Evolutionary conservation across 2,888 invertebrate genomes (phyloP), one percentile per base, ranked within the genome.

Genomic region (Drosophila paracracens): DNA sequence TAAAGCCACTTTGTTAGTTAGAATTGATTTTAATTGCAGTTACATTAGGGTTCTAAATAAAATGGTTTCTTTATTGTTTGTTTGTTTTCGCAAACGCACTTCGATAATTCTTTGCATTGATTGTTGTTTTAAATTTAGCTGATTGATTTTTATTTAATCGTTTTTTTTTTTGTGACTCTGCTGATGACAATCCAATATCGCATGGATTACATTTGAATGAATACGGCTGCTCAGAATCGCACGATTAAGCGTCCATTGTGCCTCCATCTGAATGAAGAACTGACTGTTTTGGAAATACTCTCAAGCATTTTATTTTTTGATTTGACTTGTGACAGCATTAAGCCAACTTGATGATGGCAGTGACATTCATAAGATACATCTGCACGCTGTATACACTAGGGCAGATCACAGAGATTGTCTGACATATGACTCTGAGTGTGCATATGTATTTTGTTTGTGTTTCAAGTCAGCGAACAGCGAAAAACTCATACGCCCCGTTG

Each of bases 401-500:
- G 27, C 25, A 38, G 33, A 31, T 29, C 35, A 53, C 58, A 54
- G 54, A 72, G 66, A 79, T 70, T 79, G 48, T 64, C 65, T 76
- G 66, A 67, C 80, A 75, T 63, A 53, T 57, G 77, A 62, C 46
- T 54, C 7, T 56, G 31, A 31, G 10, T 31, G 54, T 54, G 51
- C 52, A 40, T 57, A 53, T 50, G 40, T 46, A 21, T 66, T 36
- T 29, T 70, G 60, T 62, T 64, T 62, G 50, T 43, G 50, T 65
- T 78, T 54, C 52, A 66, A 64, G 53, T 58, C 72, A 69, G 57
- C 73, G 66, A 68, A 68, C 70, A 70, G 65, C 60, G 61, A 54
- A 70, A 33, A 70, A 76, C 76, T 74, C 82, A 88, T 83, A 85
- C 85, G 85, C 89, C 68, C 76, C 79, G 82, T 71, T 86, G 89